Conservation (phyloP, 1,140 invertebrate species). For the Cyphomyrmex costatus region DNA sequence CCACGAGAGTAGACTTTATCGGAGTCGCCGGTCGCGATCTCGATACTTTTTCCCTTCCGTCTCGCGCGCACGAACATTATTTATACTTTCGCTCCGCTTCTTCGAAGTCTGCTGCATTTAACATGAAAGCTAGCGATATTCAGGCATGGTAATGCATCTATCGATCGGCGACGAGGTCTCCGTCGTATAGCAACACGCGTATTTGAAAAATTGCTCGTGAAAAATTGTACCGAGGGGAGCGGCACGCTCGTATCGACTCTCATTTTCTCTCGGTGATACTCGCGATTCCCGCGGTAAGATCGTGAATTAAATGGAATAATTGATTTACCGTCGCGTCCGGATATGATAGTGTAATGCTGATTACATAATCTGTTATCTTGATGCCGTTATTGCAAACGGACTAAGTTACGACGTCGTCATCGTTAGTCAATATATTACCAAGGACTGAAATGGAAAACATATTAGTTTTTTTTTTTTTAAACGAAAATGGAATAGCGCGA, state of each 20-base stretch:
- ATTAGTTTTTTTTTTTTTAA: slow-evolving; percentile 21
- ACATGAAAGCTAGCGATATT: slow-evolving; percentile 59
- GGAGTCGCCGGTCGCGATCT: slow-evolving; percentile 19
- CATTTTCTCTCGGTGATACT: neutral
- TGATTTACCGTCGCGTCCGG: slow-evolving; percentile 15
- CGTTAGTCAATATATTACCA: slow-evolving; percentile 23
- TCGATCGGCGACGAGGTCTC: slow-evolving; percentile 33
- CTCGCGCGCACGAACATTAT: slow-evolving; percentile 29
- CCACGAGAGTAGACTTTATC: slow-evolving; percentile 7
- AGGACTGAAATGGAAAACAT: slow-evolving; percentile 42
- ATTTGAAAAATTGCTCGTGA: slow-evolving; percentile 43
- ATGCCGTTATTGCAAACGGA: slow-evolving; percentile 8
- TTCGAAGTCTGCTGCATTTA: slow-evolving; percentile 43
- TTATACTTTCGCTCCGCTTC: slow-evolving; percentile 51
- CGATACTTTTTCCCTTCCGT: slow-evolving; percentile 3
- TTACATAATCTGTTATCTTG: slow-evolving; percentile 41
- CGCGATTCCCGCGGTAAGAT: neutral
- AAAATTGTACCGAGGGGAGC: slow-evolving; percentile 22
- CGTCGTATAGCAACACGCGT: slow-evolving; percentile 20
- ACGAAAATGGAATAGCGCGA: slow-evolving; percentile 4
- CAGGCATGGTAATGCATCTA: slow-evolving; percentile 50
- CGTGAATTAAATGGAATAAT: slow-evolving; percentile 16
- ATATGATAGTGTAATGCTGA: slow-evolving; percentile 14
- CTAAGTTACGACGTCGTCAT: neutral
- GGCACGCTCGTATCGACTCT: slow-evolving; percentile 9